Percentiles rank a stretch among this genome's conserved stretches.
These are phyloP conservation scores for Neosilurus mollespiculum DNA, from an alignment of 2,797 vertebrate genomes.

Conservation along the genomic window DNA sequence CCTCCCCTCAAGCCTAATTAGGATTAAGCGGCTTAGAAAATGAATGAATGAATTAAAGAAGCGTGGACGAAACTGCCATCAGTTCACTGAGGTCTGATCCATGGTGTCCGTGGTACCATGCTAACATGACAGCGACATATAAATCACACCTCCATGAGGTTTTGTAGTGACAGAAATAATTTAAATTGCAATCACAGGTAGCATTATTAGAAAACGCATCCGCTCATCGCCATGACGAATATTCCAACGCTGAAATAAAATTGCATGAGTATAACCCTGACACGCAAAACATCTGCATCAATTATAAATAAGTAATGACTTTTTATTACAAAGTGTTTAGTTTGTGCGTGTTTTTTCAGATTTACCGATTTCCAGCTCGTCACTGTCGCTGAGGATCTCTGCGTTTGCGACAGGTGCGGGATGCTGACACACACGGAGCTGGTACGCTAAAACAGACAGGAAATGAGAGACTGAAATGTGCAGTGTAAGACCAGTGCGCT, in stretches of 20 bases:
- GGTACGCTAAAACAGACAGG: constrained; percentile 79
- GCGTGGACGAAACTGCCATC: not conserved
- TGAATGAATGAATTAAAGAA: not conserved
- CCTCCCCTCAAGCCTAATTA: too few species aligned
- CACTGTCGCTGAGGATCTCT: constrained; percentile 88
- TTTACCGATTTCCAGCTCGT: constrained; percentile 92
- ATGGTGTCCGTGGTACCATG: not conserved
- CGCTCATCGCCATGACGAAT: too few species aligned
- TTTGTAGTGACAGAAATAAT: not conserved
- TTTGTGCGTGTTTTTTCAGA: not conserved
- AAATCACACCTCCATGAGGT: not conserved
- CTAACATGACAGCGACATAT: not conserved
- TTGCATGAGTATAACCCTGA: too few species aligned
- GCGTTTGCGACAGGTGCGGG: constrained; percentile 85
- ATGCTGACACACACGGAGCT: constrained; percentile 89
- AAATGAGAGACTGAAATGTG: constrained; percentile 5
- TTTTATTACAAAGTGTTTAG: too few species aligned
- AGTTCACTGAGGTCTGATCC: not conserved
- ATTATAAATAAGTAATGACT: too few species aligned
- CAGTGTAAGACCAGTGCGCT: not conserved
- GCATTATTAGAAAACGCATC: not conserved
- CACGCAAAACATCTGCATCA: too few species aligned
- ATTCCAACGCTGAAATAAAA: too few species aligned
- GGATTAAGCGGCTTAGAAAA: too few species aligned
- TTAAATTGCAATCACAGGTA: not conserved